Conservation (phyloP, 2,888 invertebrate species). For the Tenthredo scrophulariae region DNA sequence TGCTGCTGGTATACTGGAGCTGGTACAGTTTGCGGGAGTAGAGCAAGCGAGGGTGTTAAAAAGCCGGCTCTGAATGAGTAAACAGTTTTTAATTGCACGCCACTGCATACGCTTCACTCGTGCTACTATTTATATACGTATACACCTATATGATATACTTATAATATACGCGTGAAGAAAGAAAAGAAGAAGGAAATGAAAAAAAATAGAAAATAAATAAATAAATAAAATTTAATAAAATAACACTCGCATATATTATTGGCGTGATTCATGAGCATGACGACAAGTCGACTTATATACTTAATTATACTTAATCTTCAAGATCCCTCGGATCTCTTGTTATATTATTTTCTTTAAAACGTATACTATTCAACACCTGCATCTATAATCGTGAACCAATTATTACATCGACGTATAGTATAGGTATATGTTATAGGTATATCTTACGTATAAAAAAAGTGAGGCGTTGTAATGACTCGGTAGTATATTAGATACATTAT, state of each 20-base stretch:
- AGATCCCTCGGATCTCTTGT: neutral
- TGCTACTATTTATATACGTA: slow-evolving; percentile 55
- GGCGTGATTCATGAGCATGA: neutral
- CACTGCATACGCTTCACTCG: slow-evolving; percentile 66
- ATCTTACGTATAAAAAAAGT: neutral
- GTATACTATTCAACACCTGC: neutral
- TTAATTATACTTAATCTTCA: neutral
- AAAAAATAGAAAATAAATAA: too few relatives aligned
- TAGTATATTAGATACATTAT: neutral
- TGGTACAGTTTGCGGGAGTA: slow-evolving; percentile 53
- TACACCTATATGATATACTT: neutral
- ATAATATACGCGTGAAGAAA: neutral
- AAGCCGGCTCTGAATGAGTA: slow-evolving; percentile 77
- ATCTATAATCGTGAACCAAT: neutral
- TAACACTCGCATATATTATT: neutral
- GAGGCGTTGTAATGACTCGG: slow-evolving; percentile 3
- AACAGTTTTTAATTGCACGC: slow-evolving; percentile 78
- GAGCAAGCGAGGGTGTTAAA: slow-evolving; percentile 68
- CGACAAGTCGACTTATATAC: neutral
- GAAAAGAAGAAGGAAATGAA: neutral
- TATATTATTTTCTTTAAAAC: neutral
- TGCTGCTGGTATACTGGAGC: neutral
- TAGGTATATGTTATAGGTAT: too few relatives aligned
- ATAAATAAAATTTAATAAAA: neutral
- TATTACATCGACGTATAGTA: neutral